Evolutionary conservation across 2,113 vertebrate species (phyloP).

Genomic region (Tinamus guttatus): DNA sequence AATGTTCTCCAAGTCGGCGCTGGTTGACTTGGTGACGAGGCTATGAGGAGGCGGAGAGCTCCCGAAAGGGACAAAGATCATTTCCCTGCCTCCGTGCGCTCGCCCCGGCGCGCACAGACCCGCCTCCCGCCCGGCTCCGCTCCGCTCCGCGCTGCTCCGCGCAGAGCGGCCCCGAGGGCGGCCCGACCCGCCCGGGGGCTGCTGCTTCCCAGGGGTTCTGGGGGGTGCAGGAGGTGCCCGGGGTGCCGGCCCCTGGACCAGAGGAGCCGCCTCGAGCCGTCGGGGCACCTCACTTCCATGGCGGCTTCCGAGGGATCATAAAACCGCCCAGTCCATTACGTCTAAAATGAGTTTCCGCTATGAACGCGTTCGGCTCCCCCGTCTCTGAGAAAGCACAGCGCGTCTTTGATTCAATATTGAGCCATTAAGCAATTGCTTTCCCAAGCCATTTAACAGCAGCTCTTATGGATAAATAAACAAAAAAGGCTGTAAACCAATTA

Average conservation of each 20-base stretch:
- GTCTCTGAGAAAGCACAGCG: slow-evolving; percentile 26
- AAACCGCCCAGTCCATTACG: slow-evolving; percentile 70
- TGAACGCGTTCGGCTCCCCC: neutral
- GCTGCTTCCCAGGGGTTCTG: no score
- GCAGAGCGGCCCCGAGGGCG: neutral
- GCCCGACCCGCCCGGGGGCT: no score
- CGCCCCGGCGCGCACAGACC: neutral
- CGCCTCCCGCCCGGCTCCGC: neutral
- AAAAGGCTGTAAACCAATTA: slow-evolving; percentile 93
- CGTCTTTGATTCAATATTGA: slow-evolving; percentile 80
- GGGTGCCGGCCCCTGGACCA: no score
- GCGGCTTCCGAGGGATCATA: neutral
- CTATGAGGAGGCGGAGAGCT: slow-evolving; percentile 74
- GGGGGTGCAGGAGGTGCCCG: no score
- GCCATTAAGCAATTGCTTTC: slow-evolving; percentile 89
- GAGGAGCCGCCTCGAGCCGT: neutral
- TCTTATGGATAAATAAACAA: slow-evolving; percentile 90
- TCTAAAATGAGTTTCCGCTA: slow-evolving; percentile 67
- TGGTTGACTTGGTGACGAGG: slow-evolving; percentile 88
- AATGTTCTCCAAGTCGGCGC: slow-evolving; percentile 75
- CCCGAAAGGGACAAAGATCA: slow-evolving; percentile 82
- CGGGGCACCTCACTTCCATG: neutral
- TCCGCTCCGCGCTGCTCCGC: rapidly evolving
- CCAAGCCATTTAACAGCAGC: slow-evolving; percentile 92
- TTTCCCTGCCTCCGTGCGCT: slow-evolving; percentile 24